These are phyloP conservation scores for Alauda arvensis DNA, from an alignment of 2,797 vertebrate species.

Conservation along the genomic window DNA sequence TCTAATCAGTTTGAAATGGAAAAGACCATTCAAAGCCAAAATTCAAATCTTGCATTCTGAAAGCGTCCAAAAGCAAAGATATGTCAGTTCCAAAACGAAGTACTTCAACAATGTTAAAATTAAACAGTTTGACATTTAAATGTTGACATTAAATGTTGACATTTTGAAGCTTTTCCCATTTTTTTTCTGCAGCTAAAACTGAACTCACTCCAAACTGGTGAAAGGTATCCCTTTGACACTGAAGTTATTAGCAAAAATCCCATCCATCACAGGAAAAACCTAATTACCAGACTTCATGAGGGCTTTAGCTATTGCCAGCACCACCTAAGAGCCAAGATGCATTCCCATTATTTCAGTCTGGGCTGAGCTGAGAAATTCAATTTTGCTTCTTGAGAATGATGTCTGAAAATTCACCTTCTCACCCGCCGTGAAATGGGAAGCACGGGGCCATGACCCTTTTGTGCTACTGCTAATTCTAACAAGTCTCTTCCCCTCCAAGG, in stretches of 20 bases:
- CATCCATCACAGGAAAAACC: constrained; percentile 8
- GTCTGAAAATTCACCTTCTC: constrained; percentile 1
- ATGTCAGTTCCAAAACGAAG: background rate
- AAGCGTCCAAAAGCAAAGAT: background rate
- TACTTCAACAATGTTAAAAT: constrained; percentile 13
- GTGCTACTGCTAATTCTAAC: background rate
- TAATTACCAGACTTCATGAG: constrained; percentile 13
- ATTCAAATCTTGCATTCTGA: background rate
- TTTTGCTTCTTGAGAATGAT: background rate
- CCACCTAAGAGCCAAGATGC: background rate
- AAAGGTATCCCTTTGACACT: background rate
- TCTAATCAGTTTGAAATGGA: background rate
- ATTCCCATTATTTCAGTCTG: background rate
- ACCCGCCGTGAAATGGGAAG: background rate
- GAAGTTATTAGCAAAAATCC: constrained; percentile 28
- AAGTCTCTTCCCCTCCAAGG: constrained; percentile 69
- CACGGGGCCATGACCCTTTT: background rate
- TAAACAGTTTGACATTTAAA: constrained; percentile 6
- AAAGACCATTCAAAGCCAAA: constrained; percentile 7
- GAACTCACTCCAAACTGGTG: background rate
- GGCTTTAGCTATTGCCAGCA: constrained; percentile 12
- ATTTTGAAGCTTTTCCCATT: background rate
- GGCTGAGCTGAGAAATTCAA: constrained; percentile 13
- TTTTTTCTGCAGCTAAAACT: constrained; percentile 13
- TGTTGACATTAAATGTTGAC: constrained; percentile 5